phyloP scores from a whole-genome alignment of 2,797 vertebrate species.

The Ctenopoma kingsleyae region DNA sequence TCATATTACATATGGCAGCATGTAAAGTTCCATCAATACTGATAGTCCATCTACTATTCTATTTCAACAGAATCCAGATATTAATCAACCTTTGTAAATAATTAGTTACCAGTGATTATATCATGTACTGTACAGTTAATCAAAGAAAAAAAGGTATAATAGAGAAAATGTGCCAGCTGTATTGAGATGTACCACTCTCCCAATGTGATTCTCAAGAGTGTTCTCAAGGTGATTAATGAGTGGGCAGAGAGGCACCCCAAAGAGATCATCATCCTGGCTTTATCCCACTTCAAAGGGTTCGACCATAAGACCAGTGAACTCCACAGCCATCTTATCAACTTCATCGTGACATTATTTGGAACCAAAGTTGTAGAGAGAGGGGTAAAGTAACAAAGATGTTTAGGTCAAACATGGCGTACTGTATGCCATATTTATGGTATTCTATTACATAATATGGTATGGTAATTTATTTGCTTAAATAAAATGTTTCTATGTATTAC shows the following conservation, averaged over 20 bases:
- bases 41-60: no score
- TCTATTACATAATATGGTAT: no score
- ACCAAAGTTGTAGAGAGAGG: slow-evolving; percentile 27
- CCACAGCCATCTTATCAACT: slow-evolving; percentile 58
- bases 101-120: no score
- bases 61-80: no score
- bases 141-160: no score
- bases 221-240: slow-evolving; percentile 45
- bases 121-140: no score
- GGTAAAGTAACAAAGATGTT: slow-evolving; percentile 6
- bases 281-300: slow-evolving; percentile 68
- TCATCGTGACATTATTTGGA: slow-evolving; percentile 63
- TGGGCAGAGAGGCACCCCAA: slow-evolving; percentile 64
- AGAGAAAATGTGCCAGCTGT: background rate
- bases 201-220: slow-evolving; percentile 45
- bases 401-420: background rate
- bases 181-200: background rate
- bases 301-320: slow-evolving; percentile 15
- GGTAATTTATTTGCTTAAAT: no score
- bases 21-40: background rate
- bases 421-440: background rate
- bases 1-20: background rate
- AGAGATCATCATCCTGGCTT: slow-evolving; percentile 70
- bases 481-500: background rate
- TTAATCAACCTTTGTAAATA: no score